A percentile compares a stretch with the other conserved stretches of the same genome.
These are phyloP conservation scores for Urocyon cinereoargenteus DNA, from an alignment of 2,797 vertebrate species.

Conservation along the genomic window DNA sequence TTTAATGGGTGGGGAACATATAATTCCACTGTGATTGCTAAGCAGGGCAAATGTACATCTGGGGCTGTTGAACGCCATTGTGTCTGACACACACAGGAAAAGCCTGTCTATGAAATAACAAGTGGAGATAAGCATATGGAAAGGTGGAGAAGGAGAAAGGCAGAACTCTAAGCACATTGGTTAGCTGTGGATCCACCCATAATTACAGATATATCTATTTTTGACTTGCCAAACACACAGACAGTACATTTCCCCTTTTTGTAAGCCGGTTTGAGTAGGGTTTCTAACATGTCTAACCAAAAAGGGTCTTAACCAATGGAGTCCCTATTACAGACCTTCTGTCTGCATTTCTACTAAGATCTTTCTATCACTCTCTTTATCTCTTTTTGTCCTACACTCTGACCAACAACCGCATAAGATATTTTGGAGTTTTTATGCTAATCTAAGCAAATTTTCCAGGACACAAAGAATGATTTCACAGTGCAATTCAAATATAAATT, in stretches of 20 bases:
- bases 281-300: neutral
- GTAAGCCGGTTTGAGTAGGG: neutral
- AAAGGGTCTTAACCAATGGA: neutral
- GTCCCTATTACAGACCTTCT: neutral
- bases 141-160: neutral
- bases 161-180: neutral
- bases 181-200: neutral
- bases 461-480: slow-evolving; percentile 37
- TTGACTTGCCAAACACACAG: neutral
- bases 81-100: neutral
- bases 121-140: neutral
- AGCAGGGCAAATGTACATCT: neutral
- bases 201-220: neutral
- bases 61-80: neutral
- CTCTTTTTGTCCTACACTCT: neutral
- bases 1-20: neutral
- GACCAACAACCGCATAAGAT: neutral
- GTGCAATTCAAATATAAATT: slow-evolving; percentile 22
- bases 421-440: slow-evolving; percentile 34
- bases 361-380: neutral
- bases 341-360: neutral
- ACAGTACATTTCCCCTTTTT: neutral
- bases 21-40: neutral
- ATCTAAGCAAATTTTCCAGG: slow-evolving; percentile 8
- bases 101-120: neutral